Conservation (phyloP, 2,797 vertebrate species). For the Harpagifer antarcticus region DNA sequence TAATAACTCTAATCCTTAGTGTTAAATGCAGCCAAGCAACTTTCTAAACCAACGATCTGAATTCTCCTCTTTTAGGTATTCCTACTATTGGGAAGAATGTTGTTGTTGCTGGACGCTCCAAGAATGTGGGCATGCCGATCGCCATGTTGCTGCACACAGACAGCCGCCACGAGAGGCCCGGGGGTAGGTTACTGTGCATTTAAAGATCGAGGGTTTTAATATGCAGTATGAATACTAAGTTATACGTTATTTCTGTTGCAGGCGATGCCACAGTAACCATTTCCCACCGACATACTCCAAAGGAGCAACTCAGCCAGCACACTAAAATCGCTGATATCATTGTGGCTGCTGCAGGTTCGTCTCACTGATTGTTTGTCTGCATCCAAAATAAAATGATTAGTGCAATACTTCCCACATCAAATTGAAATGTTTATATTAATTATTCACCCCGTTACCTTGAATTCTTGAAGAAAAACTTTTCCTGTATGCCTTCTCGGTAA, state of each 20-base stretch:
- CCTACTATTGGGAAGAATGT: conserved; percentile 96
- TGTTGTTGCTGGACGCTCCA: conserved; percentile 95
- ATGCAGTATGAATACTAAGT: neutral
- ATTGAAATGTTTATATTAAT: no score
- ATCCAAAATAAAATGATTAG: neutral
- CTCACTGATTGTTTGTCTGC: neutral
- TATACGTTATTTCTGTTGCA: conserved; percentile 63
- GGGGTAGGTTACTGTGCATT: conserved; percentile 82
- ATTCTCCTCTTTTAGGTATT: conserved; percentile 85
- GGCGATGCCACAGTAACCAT: conserved; percentile 98
- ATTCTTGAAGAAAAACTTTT: no score
- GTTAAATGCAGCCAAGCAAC: neutral
- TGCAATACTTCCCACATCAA: no score
- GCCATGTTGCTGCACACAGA: conserved; percentile 98
- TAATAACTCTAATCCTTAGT: neutral
- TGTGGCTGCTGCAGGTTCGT: conserved; percentile 93
- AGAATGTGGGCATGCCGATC: conserved; percentile 99
- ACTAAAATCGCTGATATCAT: conserved; percentile 94
- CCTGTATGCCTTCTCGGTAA: no score
- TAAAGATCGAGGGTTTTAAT: neutral
- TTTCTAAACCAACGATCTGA: neutral
- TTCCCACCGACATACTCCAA: conserved; percentile 96
- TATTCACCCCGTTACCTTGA: no score
- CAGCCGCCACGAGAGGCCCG: conserved; percentile 92
- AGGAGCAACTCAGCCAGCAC: conserved; percentile 94